Evolutionary conservation across 1,140 invertebrate species (phyloP).

Genomic region (Pseudomyrmex sp.): DNA sequence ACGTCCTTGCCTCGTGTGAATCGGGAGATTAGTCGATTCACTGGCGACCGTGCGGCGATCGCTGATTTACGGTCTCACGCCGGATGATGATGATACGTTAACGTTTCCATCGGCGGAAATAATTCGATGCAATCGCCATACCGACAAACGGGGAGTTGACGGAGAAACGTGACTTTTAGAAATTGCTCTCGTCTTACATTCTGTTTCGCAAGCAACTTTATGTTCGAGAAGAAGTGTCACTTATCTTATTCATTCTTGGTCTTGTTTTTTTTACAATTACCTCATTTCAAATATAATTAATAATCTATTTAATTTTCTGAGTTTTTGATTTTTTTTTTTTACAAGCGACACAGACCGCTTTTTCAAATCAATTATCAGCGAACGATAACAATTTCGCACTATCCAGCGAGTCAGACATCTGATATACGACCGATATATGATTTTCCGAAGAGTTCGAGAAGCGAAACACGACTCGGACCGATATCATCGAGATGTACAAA

Average conservation of each 20-base stretch:
- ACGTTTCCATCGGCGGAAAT: constrained; percentile 44
- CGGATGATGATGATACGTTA: constrained; percentile 49
- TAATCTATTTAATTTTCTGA: too few relatives aligned
- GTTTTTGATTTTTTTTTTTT: too few relatives aligned
- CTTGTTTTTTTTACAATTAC: too few relatives aligned
- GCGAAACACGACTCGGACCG: constrained; percentile 16
- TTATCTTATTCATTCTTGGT: neutral
- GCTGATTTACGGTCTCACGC: constrained; percentile 60
- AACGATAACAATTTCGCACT: neutral
- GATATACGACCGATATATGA: neutral
- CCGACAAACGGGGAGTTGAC: neutral
- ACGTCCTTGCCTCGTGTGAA: constrained; percentile 74
- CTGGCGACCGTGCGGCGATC: constrained; percentile 53
- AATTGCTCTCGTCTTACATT: neutral
- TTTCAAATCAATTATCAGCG: neutral
- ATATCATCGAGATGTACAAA: neutral
- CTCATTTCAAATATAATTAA: too few relatives aligned
- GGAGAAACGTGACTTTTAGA: constrained; percentile 31
- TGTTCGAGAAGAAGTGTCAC: neutral
- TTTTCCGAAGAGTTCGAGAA: constrained; percentile 21
- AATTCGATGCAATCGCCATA: constrained; percentile 40
- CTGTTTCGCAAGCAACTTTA: constrained; percentile 3
- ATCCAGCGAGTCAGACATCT: neutral
- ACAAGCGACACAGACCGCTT: too few relatives aligned
- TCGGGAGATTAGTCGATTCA: constrained; percentile 72